Base-by-base conservation (phyloP, 2,888 invertebrate genomes). In the Xanthia icteritia region DNA sequence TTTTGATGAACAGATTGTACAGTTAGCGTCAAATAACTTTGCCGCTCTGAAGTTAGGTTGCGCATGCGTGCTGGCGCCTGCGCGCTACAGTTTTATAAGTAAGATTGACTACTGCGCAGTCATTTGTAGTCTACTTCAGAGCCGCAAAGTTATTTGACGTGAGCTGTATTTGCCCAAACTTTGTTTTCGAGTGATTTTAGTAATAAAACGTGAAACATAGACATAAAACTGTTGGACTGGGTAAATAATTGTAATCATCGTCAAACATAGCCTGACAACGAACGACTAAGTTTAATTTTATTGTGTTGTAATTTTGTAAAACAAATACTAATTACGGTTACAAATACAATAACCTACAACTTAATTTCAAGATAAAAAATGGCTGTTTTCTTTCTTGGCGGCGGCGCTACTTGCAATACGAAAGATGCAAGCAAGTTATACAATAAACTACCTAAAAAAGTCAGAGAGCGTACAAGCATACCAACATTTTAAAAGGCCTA, bases 251-350 rank as follows among this genome's bases (percentile, higher is more conserved):
- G 27, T 36, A 42, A 51, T 23, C 64, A 23, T 36, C 74, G 42
- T 51, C 48, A 78, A 42, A 60, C 51, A 27, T 65, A n/a, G 65
- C 75, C 58, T 81, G 82, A 65, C 51, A 74, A 17, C 13, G 23
- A 79, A 36, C 15, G 15, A 8, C 39, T 6, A n/a, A 23, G 42
- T 31, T 80, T 54, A n/a, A 36, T 31, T 72, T 63, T 31, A 39
- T 36, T 74, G 23, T 51, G 27, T 31, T 31, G 2, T 31, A n/a
- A n/a, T n/a, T n/a, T 51, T 58, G 64, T 58, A 58, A 36, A 73
- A 54, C 65, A 60, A 74, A 74, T 4, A 3, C 9, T 17, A 42
- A 58, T 64, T 20, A 39, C 39, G 1, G 5, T 60, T 60, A 42
- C 31, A 42, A 1, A 42, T 42, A 60, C 11, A 51, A 61, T 36